Percentiles rank a stretch among this genome's conserved stretches.
These are phyloP conservation scores for Alectoris magna DNA, from an alignment of 2,797 vertebrate species.

Conservation along the genomic window DNA sequence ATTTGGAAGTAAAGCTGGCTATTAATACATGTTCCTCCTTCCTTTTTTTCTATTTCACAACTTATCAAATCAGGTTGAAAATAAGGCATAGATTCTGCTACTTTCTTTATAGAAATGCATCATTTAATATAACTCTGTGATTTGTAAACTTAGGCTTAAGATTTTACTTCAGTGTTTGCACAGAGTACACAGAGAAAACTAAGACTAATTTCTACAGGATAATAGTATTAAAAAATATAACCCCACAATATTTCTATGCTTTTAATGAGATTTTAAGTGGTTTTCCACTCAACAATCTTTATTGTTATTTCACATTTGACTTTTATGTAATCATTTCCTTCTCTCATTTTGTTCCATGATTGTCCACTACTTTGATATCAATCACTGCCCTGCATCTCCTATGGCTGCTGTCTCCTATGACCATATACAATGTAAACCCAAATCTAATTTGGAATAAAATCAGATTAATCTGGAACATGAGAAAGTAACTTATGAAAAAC, in stretches of 20 bases:
- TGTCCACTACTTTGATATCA: not conserved
- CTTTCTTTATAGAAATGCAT: not conserved
- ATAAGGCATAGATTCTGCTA: not conserved
- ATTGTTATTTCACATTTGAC: not conserved
- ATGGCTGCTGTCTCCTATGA: not conserved
- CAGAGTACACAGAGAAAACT: not conserved
- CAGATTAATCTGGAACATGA: not conserved
- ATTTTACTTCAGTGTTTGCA: not conserved
- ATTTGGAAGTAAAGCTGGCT: not conserved
- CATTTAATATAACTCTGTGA: not conserved
- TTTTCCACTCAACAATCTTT: not conserved
- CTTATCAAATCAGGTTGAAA: not conserved
- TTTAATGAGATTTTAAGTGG: not conserved
- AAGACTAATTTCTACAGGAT: not conserved
- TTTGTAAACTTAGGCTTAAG: not conserved
- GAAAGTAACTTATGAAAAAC: not conserved
- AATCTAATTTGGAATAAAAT: not conserved
- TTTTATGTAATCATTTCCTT: not conserved
- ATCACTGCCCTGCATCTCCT: not conserved
- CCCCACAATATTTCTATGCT: not conserved
- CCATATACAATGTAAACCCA: not conserved
- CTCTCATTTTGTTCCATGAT: not conserved
- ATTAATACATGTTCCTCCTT: not conserved
- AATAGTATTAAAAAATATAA: not conserved
- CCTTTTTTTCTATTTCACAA: not conserved